Evolutionary conservation across 2,797 vertebrate genomes (phyloP), one percentile per base, ranked within the genome.

Genomic region (Diplodus puntazzo): DNA sequence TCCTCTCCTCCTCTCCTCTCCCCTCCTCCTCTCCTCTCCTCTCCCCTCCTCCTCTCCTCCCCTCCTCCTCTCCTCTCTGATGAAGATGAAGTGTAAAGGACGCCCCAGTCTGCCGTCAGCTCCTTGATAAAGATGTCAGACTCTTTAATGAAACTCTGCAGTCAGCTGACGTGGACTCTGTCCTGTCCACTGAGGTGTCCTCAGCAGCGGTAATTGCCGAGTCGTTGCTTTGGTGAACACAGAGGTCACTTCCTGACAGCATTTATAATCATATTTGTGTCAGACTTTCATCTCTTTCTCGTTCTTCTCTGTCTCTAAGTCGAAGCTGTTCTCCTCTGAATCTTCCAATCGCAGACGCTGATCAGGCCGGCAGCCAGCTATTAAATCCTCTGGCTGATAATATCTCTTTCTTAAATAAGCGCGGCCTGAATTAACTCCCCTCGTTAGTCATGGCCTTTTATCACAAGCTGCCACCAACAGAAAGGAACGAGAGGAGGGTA

Each of bases 391-490:
- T 0, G 13, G 8, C 11, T 75, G 85, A 87, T 82, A 39, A 50
- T 27, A 75, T 82, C 82, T 77, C 49, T 43, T 23, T 49, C 62
- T 80, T 80, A 75, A 85, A 78, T 67, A 63, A 78, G 76, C 62
- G 0, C 67, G 63, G 71, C 18, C 68, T 63, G 67, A 75, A 78
- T 82, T 63, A 78, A 62, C 80, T 60, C 30, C 64, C 50, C 64
- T 78, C 71, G 18, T 73, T 76, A 61, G 78, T 83, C 81, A 67
- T 0, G 14, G 76, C 34, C 73, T 74, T 82, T 87, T 79, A 84
- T 84, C 85, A 61, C 58, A 0, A 0, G 17, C 59, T 14, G 65
- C 69, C 73, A 46, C 55, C 69, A 30, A 59, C 77, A 34, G 48
- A 46, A 46, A 46, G 20, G 64, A 62, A 8, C 0, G n/a, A 75